Conservation (phyloP, 1,140 invertebrate genomes). For the Sinella curviseta region DNA sequence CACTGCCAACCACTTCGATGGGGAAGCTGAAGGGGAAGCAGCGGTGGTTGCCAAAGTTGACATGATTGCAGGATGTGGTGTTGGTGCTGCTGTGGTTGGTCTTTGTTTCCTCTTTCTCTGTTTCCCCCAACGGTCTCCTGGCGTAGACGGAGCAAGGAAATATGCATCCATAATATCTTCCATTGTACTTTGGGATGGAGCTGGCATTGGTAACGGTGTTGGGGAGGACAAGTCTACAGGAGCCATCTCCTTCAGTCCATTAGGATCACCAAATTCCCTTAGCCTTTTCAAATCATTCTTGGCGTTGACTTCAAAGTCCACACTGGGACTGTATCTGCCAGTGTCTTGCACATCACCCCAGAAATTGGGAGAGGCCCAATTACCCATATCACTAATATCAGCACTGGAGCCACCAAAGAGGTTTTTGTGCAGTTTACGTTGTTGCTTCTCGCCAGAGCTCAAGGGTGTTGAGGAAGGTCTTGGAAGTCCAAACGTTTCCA, state of each 20-base stretch:
- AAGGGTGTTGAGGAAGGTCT: neutral
- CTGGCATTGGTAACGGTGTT: neutral
- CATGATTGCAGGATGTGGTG: conserved; percentile 29
- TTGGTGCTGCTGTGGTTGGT: conserved; percentile 50
- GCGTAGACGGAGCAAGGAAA: neutral
- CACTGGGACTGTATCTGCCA: conserved; percentile 34
- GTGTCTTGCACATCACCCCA: conserved; percentile 19
- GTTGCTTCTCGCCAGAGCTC: neutral
- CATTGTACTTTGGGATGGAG: neutral
- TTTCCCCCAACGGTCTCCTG: neutral
- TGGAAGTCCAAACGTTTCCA: conserved; percentile 32
- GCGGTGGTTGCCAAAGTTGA: neutral
- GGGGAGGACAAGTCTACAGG: conserved; percentile 5
- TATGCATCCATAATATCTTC: neutral
- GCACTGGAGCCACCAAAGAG: neutral
- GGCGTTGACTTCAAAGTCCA: conserved; percentile 44
- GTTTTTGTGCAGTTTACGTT: neutral
- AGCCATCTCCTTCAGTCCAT: neutral
- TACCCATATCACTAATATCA: neutral
- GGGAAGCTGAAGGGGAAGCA: neutral
- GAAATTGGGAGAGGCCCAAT: conserved; percentile 6
- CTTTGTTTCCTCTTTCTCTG: neutral
- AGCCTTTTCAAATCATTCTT: conserved; percentile 41
- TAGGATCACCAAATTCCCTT: neutral
- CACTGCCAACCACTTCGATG: conserved; percentile 3